A percentile compares a stretch with the other conserved stretches of the same genome.
phyloP scores from a whole-genome alignment of 2,797 vertebrate genomes.

The Hephaestus fuliginosus region DNA sequence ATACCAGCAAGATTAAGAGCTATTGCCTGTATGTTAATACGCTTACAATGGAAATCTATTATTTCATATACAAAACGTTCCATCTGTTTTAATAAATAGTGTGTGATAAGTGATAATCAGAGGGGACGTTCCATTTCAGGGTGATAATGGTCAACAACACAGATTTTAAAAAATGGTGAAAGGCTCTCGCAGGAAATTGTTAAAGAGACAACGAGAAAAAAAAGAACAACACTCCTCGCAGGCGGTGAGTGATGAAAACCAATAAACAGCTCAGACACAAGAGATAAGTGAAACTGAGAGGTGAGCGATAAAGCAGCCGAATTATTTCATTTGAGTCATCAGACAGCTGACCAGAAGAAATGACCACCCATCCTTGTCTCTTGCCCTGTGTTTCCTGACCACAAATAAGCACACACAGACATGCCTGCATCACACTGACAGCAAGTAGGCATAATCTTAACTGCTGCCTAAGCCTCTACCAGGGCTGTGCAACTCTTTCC shows the following conservation, averaged over 20 bases:
- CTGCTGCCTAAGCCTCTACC: not conserved
- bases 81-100: slow-evolving; percentile 34
- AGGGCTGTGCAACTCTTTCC: not conserved
- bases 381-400: not conserved
- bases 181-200: slow-evolving; percentile 8
- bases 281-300: slow-evolving; percentile 7
- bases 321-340: slow-evolving; percentile 32
- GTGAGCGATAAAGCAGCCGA: not conserved
- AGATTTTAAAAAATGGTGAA: slow-evolving; percentile 22
- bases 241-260: slow-evolving; percentile 14
- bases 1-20: slow-evolving; percentile 42
- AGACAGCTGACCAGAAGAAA: slow-evolving; percentile 30
- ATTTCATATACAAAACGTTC: slow-evolving; percentile 19
- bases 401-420: slow-evolving; percentile 15
- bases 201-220: not conserved
- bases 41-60: slow-evolving; percentile 31
- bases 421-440: not conserved
- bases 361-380: slow-evolving; percentile 31
- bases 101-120: slow-evolving; percentile 26
- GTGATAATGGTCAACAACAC: slow-evolving; percentile 11
- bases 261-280: slow-evolving; percentile 13
- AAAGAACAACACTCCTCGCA: not conserved
- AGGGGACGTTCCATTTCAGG: slow-evolving; percentile 9
- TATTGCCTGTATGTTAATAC: slow-evolving; percentile 35
- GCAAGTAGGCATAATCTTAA: not conserved